Conservation (phyloP, 2,888 invertebrate genomes). For the Ypsolopha scabrella region DNA sequence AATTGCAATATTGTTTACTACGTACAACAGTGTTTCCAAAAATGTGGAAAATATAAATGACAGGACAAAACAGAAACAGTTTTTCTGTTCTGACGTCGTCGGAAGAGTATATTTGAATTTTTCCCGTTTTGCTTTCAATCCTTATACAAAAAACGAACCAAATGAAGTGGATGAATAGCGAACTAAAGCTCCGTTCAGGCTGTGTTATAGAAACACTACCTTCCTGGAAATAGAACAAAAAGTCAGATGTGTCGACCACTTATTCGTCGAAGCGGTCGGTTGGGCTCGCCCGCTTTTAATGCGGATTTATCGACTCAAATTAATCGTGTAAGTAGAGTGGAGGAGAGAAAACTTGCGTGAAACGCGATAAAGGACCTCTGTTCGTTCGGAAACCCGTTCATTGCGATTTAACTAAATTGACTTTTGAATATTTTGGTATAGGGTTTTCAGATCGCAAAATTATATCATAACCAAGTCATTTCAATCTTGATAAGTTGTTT, state of each 20-base stretch:
- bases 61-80: too few relatives aligned
- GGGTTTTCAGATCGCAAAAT: background rate
- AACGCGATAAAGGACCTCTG: constrained; percentile 54
- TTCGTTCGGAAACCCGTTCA: constrained; percentile 42
- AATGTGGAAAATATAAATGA: too few relatives aligned
- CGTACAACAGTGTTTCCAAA: too few relatives aligned
- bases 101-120: too few relatives aligned
- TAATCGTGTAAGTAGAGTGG: constrained; percentile 62
- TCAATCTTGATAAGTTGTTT: too few relatives aligned
- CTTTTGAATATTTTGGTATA: constrained; percentile 21
- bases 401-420: constrained; percentile 45
- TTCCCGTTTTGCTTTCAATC: too few relatives aligned
- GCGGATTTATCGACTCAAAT: constrained; percentile 68
- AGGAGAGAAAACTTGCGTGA: constrained; percentile 60
- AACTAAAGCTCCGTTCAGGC: background rate
- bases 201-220: background rate
- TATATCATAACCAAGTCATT: too few relatives aligned
- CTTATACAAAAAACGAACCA: too few relatives aligned
- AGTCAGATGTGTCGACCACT: constrained; percentile 47
- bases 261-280: constrained; percentile 52
- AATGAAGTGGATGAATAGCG: background rate
- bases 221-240: constrained; percentile 45
- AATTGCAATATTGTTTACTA: too few relatives aligned
- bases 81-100: too few relatives aligned
- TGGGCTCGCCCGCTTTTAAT: constrained; percentile 53